Evolutionary conservation across 2,797 vertebrate genomes (phyloP).

Genomic region (Eulemur rubriventer): DNA sequence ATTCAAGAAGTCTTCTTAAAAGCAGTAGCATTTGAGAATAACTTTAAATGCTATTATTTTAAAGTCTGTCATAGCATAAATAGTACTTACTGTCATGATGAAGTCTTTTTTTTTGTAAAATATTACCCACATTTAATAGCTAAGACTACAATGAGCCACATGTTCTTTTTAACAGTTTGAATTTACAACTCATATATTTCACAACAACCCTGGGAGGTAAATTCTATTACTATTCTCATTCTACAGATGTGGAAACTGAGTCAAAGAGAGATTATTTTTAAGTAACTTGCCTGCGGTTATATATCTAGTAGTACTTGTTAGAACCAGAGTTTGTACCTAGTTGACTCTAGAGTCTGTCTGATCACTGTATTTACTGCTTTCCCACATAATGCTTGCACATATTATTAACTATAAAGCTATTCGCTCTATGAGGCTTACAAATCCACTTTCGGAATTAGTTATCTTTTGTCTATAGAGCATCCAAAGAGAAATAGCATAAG

Average conservation of each 20-base stretch:
- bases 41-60: background rate
- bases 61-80: background rate
- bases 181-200: background rate
- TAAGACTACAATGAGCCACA: background rate
- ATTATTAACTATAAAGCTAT: background rate
- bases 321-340: background rate
- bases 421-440: background rate
- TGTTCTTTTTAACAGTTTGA: background rate
- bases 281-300: background rate
- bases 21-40: background rate
- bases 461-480: background rate
- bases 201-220: background rate
- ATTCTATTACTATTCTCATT: background rate
- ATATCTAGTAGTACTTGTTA: background rate
- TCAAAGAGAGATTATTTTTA: background rate
- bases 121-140: background rate
- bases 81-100: background rate
- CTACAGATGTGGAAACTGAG: background rate
- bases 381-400: too few relatives aligned
- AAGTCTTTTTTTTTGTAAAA: background rate
- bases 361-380: rapidly evolving
- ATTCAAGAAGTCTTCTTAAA: background rate
- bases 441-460: background rate
- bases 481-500: background rate
- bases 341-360: background rate